Base-by-base conservation (phyloP, 2,888 invertebrate species). In the Dynastes grantii region DNA sequence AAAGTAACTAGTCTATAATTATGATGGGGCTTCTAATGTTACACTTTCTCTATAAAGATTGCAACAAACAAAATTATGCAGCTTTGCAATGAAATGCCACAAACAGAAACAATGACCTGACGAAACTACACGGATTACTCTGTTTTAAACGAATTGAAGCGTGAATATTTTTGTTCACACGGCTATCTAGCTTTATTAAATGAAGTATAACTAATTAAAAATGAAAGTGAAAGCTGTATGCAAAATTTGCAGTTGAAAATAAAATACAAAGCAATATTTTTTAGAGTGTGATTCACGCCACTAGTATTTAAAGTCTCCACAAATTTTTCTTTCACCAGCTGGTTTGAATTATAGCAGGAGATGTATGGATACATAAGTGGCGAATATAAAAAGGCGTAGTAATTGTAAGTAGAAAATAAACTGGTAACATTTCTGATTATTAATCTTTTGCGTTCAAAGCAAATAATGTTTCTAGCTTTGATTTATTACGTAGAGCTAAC, bases 121-220 rank as follows among this genome's bases (percentile, higher is more conserved):
- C 45, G 49, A 49, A 67, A 45, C 37, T 8, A 22, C 5, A 5
- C 2, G 16, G 27, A 53, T 70, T 53, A 27, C 29, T 58, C 6
- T 58, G 13, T 53, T 70, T 32, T 32, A 55, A 32, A 22, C 16
- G 11, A 58, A 58, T 40, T 73, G 58, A 58, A 73, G 58, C 73
- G 58, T 58, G 37, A 40, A 73, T 55, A 58, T 58, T 73, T 70
- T 73, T 68, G 51, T 68, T 73, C 73, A 58, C 73, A 68, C 68
- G 68, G 29, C 37, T 40, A 40, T 58, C 58, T 73, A 32, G 58
- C 11, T 40, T 5, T 40, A 58, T 22, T 73, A 73, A 73, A 73
- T 73, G 37, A 58, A 58, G 58, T 73, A 73, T 73, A 73, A 58
- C 73, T 58, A 58, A 73, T 73, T 73, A 73, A 73, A 73, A 58